Evolutionary conservation across 2,797 vertebrate genomes (phyloP).

Genomic region (Galago senegalensis): DNA sequence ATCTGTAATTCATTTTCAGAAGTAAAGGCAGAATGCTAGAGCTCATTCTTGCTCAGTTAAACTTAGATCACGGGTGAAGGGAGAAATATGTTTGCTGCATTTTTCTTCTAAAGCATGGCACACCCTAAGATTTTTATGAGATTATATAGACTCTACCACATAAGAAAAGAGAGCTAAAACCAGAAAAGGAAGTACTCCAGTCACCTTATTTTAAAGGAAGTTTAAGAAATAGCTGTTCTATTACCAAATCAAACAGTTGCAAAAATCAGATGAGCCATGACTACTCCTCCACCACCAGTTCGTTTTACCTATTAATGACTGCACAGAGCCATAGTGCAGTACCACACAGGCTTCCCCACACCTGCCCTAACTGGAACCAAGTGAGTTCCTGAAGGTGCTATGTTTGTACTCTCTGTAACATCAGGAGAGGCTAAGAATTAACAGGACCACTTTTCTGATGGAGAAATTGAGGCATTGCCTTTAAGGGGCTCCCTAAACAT

Average conservation of each 20-base stretch:
- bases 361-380: not conserved
- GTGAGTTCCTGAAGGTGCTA: not conserved
- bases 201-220: constrained; percentile 71
- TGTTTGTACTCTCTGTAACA: not conserved
- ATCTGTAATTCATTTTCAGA: not conserved
- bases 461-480: not conserved
- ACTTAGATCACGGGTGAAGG: not conserved
- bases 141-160: not conserved
- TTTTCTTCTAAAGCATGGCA: constrained; percentile 34
- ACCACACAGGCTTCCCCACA: not conserved
- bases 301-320: not conserved
- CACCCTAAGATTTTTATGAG: not conserved
- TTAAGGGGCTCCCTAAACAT: not conserved
- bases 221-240: constrained; percentile 65
- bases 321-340: not conserved
- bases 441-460: not conserved
- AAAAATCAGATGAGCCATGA: constrained; percentile 15
- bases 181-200: constrained; percentile 54
- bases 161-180: not conserved
- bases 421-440: not conserved
- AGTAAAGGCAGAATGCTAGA: not conserved
- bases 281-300: not conserved
- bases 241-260: constrained; percentile 53
- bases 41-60: not conserved
- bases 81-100: not conserved